Evolutionary conservation across 2,888 invertebrate genomes (phyloP).

Genomic region (Oasisia sp.): DNA sequence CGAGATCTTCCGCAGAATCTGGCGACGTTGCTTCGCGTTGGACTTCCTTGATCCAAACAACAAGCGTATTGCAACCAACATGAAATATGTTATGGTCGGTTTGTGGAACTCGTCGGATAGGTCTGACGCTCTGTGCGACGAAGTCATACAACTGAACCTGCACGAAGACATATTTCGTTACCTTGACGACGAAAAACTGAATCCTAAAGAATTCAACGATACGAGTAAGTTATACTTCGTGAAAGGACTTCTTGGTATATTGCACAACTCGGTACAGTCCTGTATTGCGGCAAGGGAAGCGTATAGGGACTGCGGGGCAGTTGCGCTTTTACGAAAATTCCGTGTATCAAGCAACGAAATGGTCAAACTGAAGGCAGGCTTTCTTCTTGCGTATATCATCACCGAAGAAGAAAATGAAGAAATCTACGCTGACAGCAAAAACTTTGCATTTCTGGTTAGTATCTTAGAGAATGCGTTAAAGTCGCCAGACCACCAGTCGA

Average conservation of each 20-base stretch:
- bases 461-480: conserved; percentile 48
- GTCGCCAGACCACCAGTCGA: conserved; percentile 45
- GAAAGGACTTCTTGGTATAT: conserved; percentile 53
- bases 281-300: conserved; percentile 31
- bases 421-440: conserved; percentile 49
- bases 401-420: conserved; percentile 55
- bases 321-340: conserved; percentile 43
- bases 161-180: conserved; percentile 30
- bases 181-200: conserved; percentile 26
- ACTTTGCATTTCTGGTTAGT: conserved; percentile 50
- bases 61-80: background rate
- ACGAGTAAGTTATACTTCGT: conserved; percentile 37
- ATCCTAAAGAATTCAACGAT: conserved; percentile 22
- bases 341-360: conserved; percentile 41
- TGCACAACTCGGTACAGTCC: conserved; percentile 47
- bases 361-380: conserved; percentile 53
- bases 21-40: background rate
- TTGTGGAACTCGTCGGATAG: conserved; percentile 35
- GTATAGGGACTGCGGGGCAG: conserved; percentile 43
- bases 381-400: conserved; percentile 55
- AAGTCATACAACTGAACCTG: conserved; percentile 22
- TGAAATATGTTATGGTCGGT: background rate
- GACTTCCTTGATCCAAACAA: background rate
- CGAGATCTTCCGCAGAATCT: background rate
- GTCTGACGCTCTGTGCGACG: conserved; percentile 17